Base-by-base conservation (phyloP, 2,113 vertebrate genomes). In the Mellivora capensis region DNA sequence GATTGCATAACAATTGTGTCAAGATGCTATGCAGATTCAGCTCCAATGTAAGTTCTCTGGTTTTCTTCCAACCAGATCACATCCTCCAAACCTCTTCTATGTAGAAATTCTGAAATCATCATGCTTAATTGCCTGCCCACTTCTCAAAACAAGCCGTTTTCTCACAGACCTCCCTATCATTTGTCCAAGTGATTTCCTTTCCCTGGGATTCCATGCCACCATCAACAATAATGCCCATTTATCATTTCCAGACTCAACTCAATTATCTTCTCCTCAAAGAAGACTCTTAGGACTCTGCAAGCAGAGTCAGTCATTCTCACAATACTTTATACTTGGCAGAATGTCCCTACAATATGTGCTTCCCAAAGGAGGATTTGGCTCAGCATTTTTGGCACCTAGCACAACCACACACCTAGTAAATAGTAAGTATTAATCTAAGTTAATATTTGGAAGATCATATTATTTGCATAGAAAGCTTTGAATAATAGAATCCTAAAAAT, bases 21-120 rank as follows among this genome's bases (percentile, higher is more conserved):
- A 94, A 82, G 87, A 34, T 83, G 12, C 23, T 85, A 47, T 69
- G 72, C 17, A 82, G 88, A 82, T 93, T 93, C 76, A 95, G 54
- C 57, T 96, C 96, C 52, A 67, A 3, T n/a, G 34, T 39, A 67
- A 79, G 10, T 74, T 83, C 25, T 67, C 31, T 74, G 77, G 93
- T 23, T 96, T 96, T 83, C 25, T 91, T 86, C 18, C 74, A 96
- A 85, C 14, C 27, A 87, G 25, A 95, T 90, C 23, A 67, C 47
- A 83, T 54, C 18, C 34, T n/a, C 14, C 29, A 96, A 54, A 82
- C 20, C 61, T 85, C 93, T 94, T n/a, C 94, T 71, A 74, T 9
- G 14, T 42, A 87, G 49, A 90, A 92, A 96, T 79, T 93, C 90
- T 96, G 37, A 98, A 59, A 71, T 91, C 79, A 80, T 49, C 71